phyloP scores from a whole-genome alignment of 2,113 vertebrate genomes.

The Eulacestoma nigropectus region DNA sequence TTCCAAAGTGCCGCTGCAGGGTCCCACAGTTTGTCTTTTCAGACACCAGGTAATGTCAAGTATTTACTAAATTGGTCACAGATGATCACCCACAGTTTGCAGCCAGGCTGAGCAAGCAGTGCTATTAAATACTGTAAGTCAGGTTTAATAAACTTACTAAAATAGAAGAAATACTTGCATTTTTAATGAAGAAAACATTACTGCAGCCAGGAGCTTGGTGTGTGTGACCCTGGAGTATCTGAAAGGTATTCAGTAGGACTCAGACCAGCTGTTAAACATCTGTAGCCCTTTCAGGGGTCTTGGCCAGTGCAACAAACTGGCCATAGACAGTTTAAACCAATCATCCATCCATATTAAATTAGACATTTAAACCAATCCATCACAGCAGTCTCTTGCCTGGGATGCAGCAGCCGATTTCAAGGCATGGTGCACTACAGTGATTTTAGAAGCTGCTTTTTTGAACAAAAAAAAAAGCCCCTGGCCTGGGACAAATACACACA shows the following conservation, averaged over 20 bases:
- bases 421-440: background rate
- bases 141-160: background rate
- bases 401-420: background rate
- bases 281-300: background rate
- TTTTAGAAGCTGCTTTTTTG: background rate
- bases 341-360: too few relatives aligned
- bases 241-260: background rate
- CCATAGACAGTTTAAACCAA: background rate
- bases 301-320: background rate
- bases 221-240: background rate
- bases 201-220: background rate
- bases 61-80: background rate
- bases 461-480: background rate
- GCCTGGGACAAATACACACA: too few relatives aligned
- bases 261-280: background rate
- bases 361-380: background rate
- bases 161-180: background rate
- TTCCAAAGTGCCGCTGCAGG: background rate
- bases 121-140: background rate
- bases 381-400: background rate
- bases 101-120: background rate
- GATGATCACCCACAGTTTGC: background rate
- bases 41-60: background rate
- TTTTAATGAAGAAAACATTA: background rate
- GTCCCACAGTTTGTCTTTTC: background rate